Conservation (phyloP, 2,797 vertebrate species). For the Pelodytes ibericus region DNA sequence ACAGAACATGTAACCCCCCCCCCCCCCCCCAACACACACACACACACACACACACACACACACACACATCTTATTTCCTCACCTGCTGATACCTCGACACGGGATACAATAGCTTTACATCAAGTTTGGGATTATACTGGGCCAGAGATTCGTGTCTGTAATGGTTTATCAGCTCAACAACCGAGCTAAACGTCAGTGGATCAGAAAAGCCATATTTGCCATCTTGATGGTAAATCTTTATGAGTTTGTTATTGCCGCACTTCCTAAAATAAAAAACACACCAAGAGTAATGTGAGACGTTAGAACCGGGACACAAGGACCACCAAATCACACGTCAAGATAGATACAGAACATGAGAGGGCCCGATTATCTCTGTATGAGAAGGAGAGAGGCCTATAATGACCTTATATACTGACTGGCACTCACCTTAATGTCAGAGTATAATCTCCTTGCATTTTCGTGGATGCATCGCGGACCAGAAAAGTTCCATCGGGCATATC, state of each 20-base stretch:
- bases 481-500: conserved; percentile 97
- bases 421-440: conserved; percentile 89
- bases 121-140: conserved; percentile 93
- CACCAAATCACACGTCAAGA: too few relatives aligned
- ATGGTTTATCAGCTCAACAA: conserved; percentile 93
- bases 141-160: conserved; percentile 92
- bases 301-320: too few relatives aligned
- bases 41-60: too few relatives aligned
- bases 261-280: conserved; percentile 76
- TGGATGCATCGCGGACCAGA: conserved; percentile 92
- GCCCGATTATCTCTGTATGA: too few relatives aligned
- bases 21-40: too few relatives aligned
- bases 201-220: conserved; percentile 95
- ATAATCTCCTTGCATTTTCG: conserved; percentile 95
- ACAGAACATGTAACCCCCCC: too few relatives aligned
- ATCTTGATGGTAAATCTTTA: conserved; percentile 94
- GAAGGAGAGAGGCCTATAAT: too few relatives aligned
- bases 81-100: conserved; percentile 85
- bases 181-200: conserved; percentile 89
- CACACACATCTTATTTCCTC: conserved; percentile 40
- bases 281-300: not conserved
- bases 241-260: conserved; percentile 95
- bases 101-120: conserved; percentile 89
- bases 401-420: not conserved
- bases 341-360: too few relatives aligned